Percentiles rank a stretch among this genome's conserved stretches.
These are phyloP conservation scores for Echinops telfairi DNA, from an alignment of 2,113 vertebrate genomes.

Conservation along the genomic window DNA sequence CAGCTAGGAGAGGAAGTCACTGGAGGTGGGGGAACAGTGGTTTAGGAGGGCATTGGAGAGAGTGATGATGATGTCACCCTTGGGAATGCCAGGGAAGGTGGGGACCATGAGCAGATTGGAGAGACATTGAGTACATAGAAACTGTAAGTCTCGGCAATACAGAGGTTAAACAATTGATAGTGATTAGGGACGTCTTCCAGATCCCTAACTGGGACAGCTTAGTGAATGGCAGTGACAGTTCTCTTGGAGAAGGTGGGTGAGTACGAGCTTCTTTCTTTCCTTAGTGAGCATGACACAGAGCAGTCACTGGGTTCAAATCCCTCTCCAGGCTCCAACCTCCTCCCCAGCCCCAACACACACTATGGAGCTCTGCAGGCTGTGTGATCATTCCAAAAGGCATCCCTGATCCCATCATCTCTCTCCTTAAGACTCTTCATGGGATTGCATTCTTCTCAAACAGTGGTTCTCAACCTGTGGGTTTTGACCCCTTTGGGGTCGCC, in stretches of 20 bases:
- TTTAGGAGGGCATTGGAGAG: neutral
- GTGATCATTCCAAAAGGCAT: neutral
- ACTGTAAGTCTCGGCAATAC: neutral
- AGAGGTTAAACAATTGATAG: neutral
- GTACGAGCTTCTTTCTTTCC: neutral
- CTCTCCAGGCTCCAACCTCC: too few species aligned
- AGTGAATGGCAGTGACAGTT: neutral
- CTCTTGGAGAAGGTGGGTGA: neutral
- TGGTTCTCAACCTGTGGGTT: too few species aligned
- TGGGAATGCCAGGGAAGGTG: neutral
- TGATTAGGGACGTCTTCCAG: neutral
- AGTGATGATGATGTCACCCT: neutral
- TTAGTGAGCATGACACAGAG: neutral
- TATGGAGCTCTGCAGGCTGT: neutral
- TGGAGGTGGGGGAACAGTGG: neutral
- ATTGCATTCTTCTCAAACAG: neutral
- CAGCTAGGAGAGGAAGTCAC: neutral
- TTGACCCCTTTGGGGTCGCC: too few species aligned
- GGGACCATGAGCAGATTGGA: neutral
- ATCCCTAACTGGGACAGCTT: neutral
- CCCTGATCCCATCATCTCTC: fast-evolving
- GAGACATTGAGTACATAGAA: neutral
- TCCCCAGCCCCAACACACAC: neutral
- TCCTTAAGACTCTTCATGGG: neutral
- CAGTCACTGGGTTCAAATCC: neutral